Evolutionary conservation across 2,113 vertebrate genomes (phyloP), one percentile per base, ranked within the genome.

Genomic region (Nothobranchius kuhntae): DNA sequence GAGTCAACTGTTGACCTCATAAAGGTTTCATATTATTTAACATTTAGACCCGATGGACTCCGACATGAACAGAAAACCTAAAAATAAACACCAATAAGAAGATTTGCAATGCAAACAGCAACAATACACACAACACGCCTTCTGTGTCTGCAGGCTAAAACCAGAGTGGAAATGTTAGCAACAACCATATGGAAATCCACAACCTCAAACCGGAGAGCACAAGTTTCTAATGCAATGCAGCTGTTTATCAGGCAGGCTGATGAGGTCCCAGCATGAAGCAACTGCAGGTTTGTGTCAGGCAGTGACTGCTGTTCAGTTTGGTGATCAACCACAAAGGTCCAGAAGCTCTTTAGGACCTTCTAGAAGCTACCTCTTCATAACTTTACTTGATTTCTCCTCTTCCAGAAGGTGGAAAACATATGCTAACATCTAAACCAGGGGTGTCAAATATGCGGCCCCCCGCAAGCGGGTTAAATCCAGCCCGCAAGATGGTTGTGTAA

Each of bases 211-310:
- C 61, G 59, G 36, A 3, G 9, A 70, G 51, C 6, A 45, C 15
- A 8, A 52, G 30, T 52, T 38, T 11, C 26, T 44, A 48, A 83
- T 83, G 81, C 80, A 85, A 81, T 83, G 67, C 73, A 65, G 69
- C 17, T 6, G 62, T 52, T 7, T n/a, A 46, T 65, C 45, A 68
- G 3, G 13, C 13, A 0, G 1, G 44, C 56, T 47, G 71, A 73
- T 66, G 58, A 68, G 54, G 5, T 53, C 30, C 53, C 48, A 15
- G 35, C 24, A 30, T 53, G 9, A 48, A 14, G 38, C 24, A 36
- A 70, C 71, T 26, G 50, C 36, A 7, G 12, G 47, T 26, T 47
- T 53, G 54, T 48, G 61, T 64, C 70, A 68, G 21, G 30, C 13
- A 35, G n/a, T 17, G 66, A 46, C 15, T 15, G 0, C 0, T 14